phyloP scores from a whole-genome alignment of 2,113 vertebrate species.

The Uria lomvia region DNA sequence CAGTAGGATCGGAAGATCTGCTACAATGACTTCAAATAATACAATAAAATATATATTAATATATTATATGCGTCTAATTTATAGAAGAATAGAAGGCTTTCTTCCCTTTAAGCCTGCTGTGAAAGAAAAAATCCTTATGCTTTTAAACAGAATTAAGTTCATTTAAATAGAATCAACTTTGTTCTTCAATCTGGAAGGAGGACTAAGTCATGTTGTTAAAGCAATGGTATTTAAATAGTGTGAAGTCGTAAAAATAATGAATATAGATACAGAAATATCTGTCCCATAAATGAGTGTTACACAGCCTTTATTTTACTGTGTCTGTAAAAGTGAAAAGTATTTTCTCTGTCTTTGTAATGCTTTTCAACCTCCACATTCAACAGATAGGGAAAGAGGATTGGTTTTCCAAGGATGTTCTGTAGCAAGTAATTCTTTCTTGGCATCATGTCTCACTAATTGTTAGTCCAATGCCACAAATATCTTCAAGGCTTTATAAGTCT shows the following conservation, averaged over 20 bases:
- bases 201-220: background rate
- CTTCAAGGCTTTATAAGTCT: background rate
- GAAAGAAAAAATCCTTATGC: rapidly evolving
- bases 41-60: background rate
- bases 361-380: background rate
- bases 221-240: background rate
- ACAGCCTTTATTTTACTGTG: background rate
- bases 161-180: background rate
- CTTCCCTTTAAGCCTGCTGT: background rate
- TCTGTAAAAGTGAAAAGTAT: background rate
- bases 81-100: background rate
- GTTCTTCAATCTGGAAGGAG: background rate
- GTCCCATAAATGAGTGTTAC: background rate
- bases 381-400: background rate
- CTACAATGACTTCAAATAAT: background rate
- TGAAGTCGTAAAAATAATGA: background rate
- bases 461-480: background rate
- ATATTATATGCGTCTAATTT: background rate
- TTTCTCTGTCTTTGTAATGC: background rate
- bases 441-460: background rate
- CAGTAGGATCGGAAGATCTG: background rate
- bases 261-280: background rate
- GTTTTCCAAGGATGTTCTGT: background rate
- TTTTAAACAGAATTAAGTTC: background rate
- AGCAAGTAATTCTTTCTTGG: background rate